phyloP scores from a whole-genome alignment of 2,888 invertebrate species.

The Gari tellinella region DNA sequence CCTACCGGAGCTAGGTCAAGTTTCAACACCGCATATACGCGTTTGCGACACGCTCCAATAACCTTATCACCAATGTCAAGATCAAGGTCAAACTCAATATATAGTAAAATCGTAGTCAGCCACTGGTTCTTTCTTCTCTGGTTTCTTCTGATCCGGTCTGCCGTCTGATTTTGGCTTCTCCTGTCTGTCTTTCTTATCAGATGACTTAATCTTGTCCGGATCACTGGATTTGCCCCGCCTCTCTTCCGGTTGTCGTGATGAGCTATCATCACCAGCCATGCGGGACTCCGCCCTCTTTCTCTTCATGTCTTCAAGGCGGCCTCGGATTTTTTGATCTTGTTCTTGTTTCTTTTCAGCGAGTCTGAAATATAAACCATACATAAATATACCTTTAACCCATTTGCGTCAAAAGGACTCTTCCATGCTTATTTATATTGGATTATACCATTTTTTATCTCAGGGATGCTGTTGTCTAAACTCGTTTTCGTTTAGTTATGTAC shows the following conservation, averaged over 20 bases:
- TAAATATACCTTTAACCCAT: neutral
- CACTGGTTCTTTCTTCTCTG: slow-evolving; percentile 17
- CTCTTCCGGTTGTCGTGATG: neutral
- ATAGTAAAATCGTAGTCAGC: slow-evolving; percentile 48
- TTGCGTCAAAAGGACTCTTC: too few relatives aligned
- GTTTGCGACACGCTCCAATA: too few relatives aligned
- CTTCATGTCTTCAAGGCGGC: slow-evolving; percentile 73
- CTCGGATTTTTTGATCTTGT: slow-evolving; percentile 68
- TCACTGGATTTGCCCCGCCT: neutral
- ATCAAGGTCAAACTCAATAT: too few relatives aligned
- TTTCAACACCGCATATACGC: too few relatives aligned
- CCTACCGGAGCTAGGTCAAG: too few relatives aligned
- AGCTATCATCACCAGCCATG: slow-evolving; percentile 14
- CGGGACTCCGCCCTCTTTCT: slow-evolving; percentile 51
- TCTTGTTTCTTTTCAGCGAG: slow-evolving; percentile 67
- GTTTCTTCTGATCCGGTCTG: slow-evolving; percentile 25
- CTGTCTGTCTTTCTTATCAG: slow-evolving; percentile 23
- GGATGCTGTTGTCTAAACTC: too few relatives aligned
- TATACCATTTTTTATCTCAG: too few relatives aligned
- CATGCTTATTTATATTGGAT: too few relatives aligned
- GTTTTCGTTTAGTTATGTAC: too few relatives aligned
- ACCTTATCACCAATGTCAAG: too few relatives aligned
- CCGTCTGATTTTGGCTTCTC: slow-evolving; percentile 18
- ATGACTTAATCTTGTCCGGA: slow-evolving; percentile 5
- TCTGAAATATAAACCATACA: slow-evolving; percentile 36